Percentiles rank a stretch among this genome's conserved stretches.
Evolutionary conservation across 2,113 vertebrate genomes (phyloP).

Genomic region (Syrrhaptes paradoxus): DNA sequence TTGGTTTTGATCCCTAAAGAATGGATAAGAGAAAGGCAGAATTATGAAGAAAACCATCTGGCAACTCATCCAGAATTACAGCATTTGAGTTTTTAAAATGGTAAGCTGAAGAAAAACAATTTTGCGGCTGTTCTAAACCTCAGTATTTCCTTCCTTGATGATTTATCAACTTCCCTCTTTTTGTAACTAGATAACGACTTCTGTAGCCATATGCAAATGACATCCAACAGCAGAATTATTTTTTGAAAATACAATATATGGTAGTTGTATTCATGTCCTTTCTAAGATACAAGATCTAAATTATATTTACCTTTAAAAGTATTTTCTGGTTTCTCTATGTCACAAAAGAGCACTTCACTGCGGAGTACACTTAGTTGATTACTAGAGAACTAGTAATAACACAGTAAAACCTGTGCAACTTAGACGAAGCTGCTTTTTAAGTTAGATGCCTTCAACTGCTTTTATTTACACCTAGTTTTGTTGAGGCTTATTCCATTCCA

Average conservation of each 20-base stretch:
- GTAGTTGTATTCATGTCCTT: background rate
- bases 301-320: background rate
- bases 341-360: background rate
- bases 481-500: background rate
- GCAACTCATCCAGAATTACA: slow-evolving; percentile 44
- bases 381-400: background rate
- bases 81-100: slow-evolving; percentile 29
- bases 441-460: background rate
- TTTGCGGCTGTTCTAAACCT: slow-evolving; percentile 44
- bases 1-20: slow-evolving; percentile 54
- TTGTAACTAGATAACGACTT: background rate
- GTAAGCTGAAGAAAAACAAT: slow-evolving; percentile 59
- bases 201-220: background rate
- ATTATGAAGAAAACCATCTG: slow-evolving; percentile 65
- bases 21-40: slow-evolving; percentile 40
- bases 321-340: background rate
- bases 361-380: background rate
- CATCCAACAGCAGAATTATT: background rate
- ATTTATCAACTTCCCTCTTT: slow-evolving; percentile 47
- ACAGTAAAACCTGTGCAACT: background rate
- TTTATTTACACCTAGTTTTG: background rate
- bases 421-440: background rate
- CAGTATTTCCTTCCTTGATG: slow-evolving; percentile 64
- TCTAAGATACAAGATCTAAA: background rate
- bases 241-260: background rate